Evolutionary conservation across 2,888 invertebrate species (phyloP).

Genomic region (Psococerastis gibbosa): DNA sequence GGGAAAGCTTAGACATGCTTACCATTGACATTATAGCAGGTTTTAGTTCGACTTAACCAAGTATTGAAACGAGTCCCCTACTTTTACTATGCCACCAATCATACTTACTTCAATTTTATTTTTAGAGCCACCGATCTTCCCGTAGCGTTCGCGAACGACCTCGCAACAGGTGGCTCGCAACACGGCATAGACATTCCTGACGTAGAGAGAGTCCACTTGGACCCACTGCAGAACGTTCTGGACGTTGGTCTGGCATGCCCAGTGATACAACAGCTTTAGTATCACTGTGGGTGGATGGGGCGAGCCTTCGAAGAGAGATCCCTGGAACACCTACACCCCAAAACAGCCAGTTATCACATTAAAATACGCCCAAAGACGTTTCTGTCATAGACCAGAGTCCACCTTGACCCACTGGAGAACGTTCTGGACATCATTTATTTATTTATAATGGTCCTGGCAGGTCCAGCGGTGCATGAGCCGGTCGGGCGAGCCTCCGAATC

Average conservation of each 20-base stretch:
- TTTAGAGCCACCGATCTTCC: slow-evolving; percentile 43
- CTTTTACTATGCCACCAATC: neutral
- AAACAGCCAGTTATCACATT: no score
- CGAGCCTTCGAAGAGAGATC: slow-evolving; percentile 71
- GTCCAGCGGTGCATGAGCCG: slow-evolving; percentile 80
- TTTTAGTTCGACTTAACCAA: no score
- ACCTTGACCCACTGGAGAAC: slow-evolving; percentile 78
- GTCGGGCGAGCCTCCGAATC: no score
- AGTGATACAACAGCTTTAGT: slow-evolving; percentile 71
- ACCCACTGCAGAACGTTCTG: slow-evolving; percentile 83
- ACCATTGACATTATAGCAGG: no score
- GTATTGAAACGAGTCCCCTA: no score
- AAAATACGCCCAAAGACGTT: no score
- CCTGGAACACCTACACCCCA: slow-evolving; percentile 41
- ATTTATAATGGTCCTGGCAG: no score
- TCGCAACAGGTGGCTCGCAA: slow-evolving; percentile 59
- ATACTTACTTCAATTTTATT: neutral
- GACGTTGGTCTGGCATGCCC: slow-evolving; percentile 80
- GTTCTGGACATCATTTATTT: slow-evolving; percentile 74
- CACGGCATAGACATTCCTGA: slow-evolving; percentile 47
- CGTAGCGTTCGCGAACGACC: slow-evolving; percentile 57
- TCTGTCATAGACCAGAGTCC: no score
- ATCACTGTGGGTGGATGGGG: slow-evolving; percentile 67
- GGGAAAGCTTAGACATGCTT: no score
- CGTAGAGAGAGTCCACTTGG: slow-evolving; percentile 49